Evolutionary conservation across 2,113 vertebrate species (phyloP), one percentile per base, ranked within the genome.

Genomic region (Phainopepla nitens): DNA sequence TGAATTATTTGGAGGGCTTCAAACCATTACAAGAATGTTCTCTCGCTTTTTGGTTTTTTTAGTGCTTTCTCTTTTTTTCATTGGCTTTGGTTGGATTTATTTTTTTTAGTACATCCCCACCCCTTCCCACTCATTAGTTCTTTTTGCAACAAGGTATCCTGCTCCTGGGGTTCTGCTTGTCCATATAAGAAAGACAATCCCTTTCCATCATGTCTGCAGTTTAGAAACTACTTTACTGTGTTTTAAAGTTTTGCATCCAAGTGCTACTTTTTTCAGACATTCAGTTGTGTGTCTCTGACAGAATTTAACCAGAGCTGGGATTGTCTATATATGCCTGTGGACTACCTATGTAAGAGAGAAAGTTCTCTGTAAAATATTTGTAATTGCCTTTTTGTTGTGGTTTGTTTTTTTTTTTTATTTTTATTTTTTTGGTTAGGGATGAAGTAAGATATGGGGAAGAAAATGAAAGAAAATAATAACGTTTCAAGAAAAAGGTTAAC

Each of bases 21-120:
- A 58, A 68, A 29, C 13, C n/a, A 24, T 23, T 84, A 33, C 10
- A 60, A 19, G 4, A 42, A 3, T 36, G 1, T 53, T 82, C 1
- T 18, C 9, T 11, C 1, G 17, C 9, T 11, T 11, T 54, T 3
- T 28, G 11, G 15, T 33, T 10, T 14, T 27, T 21, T 28, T 31
- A 2, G 7, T 19, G 7, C 5, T 15, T 24, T n/a, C 6, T n/a
- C 6, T 22, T 16, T 8, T 36, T 36, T 35, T 17, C 0, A 25
- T 12, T 42, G 1, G 0, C 10, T 42, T n/a, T 27, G 49, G 5
- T 42, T 41, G 8, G 1, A 13, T 25, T 56, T 5, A 14, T 1
- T 20, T 44, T 64, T 18, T 70, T 47, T 49, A 61, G 11, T 19
- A n/a, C 25, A 22, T 12, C 19, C 15, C 2, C 7, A 24, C 8